Base-by-base conservation (phyloP, 2,797 vertebrate genomes). In the Lycodopsis pacificus region DNA sequence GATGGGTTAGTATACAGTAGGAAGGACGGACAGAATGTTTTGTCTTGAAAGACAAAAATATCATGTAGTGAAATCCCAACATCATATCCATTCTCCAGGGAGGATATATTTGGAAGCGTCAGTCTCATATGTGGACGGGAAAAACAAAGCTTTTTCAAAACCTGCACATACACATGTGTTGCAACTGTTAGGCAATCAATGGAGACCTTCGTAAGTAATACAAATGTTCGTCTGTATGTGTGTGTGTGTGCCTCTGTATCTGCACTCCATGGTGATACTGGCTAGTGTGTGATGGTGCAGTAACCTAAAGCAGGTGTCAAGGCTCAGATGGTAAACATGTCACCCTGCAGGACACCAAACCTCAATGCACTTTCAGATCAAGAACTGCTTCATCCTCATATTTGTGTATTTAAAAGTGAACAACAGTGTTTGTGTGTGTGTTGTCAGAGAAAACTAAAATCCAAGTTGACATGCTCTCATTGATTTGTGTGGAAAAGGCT, bases 401-500 rank as follows among this genome's bases (percentile, higher is more conserved):
- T 83, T 20, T 70, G 48, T 73, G 30, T 79, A 9, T 79, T 74
- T 62, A 57, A 38, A 66, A 27, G 48, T 9, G n/a, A 83, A 69
- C 59, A 76, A 25, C 0, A 4, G 46, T 17, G 48, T 25, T 44
- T 22, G 49, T 57, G 61, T 71, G 63, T 49, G 42, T 76, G 71
- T 76, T 85, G 85, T 90, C 76, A 36, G 76, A 84, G 79, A 68
- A 85, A 91, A 90, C 77, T 62, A 77, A 92, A 91, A 89, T 87
- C 82, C 13, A 15, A 83, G 79, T 76, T 86, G 90, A 92, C 82
- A 63, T 81, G 83, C 70, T 71, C 54, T 68, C 81, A 93, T 93
- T 84, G 92, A 94, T 93, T 90, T 89, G 83, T 89, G 88, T 80
- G 79, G 61, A 91, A 78, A 84, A 76, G 83, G 73, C 84, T 79